Percentiles rank a stretch among this genome's conserved stretches.
Evolutionary conservation across 2,797 vertebrate species (phyloP).

Genomic region (Anniella stebbinsi): DNA sequence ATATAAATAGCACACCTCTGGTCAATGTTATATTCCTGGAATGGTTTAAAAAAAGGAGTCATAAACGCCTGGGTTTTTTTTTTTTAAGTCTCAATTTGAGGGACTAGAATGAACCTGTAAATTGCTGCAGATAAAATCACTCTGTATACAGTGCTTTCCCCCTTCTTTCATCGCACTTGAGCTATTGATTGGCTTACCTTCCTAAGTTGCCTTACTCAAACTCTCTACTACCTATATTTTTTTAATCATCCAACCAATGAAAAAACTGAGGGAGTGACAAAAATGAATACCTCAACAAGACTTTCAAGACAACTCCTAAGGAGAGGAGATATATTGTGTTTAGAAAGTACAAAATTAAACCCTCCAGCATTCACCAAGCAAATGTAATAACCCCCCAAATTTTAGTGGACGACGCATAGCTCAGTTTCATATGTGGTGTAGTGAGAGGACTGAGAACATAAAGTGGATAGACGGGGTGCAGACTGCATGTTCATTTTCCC

Average conservation of each 20-base stretch:
- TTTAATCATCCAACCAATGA: constrained; percentile 4
- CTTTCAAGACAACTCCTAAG: not conserved
- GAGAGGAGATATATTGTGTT: not conserved
- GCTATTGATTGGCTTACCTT: constrained; percentile 18
- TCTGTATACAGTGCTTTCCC: not conserved
- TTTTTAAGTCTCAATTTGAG: not conserved
- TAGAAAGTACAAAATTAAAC: not conserved
- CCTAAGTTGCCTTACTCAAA: constrained; percentile 31
- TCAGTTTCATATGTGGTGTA: not conserved
- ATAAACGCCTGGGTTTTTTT: not conserved
- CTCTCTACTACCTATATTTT: not conserved
- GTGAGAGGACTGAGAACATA: not conserved
- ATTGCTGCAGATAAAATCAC: constrained; percentile 10
- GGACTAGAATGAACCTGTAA: not conserved
- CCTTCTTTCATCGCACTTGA: not conserved
- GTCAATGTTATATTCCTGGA: constrained; percentile 3
- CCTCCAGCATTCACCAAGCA: not conserved
- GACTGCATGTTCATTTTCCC: not conserved
- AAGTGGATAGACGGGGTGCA: not conserved
- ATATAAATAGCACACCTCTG: constrained; percentile 4
- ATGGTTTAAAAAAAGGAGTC: not conserved
- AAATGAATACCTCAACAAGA: not conserved
- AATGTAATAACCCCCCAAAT: not conserved
- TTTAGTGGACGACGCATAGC: not conserved
- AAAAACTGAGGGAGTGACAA: not conserved